phyloP scores from a whole-genome alignment of 2,888 invertebrate genomes.

The Anticlea derivata region DNA sequence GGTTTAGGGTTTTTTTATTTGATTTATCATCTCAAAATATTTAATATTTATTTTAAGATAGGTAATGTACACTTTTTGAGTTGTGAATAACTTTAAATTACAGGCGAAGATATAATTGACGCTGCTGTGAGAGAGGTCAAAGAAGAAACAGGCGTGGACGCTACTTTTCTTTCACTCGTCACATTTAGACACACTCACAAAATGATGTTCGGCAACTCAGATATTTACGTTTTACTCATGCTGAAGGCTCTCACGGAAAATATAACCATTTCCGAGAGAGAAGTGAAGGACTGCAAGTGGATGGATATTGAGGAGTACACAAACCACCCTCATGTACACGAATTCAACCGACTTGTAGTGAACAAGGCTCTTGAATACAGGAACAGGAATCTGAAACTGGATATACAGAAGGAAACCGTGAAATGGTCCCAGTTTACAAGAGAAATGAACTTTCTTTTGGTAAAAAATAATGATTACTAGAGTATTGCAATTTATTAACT shows the following conservation, averaged over 20 bases:
- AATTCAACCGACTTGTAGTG: constrained; percentile 87
- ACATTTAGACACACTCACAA: constrained; percentile 91
- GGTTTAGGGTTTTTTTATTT: too few species aligned
- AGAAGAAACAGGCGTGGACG: constrained; percentile 94
- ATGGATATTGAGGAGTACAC: constrained; percentile 90
- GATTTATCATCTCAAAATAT: too few species aligned
- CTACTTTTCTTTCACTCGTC: constrained; percentile 89
- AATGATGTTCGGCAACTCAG: constrained; percentile 92
- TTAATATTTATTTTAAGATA: too few species aligned
- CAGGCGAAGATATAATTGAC: constrained; percentile 91
- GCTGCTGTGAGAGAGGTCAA: constrained; percentile 93
- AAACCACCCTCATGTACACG: constrained; percentile 88
- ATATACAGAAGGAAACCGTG: constrained; percentile 78
- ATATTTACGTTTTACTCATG: constrained; percentile 91
- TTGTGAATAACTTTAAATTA: constrained; percentile 33
- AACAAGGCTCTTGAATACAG: constrained; percentile 86
- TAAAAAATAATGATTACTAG: constrained; percentile 49
- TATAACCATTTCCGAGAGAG: constrained; percentile 87
- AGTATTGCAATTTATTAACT: not conserved
- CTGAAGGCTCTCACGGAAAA: constrained; percentile 86
- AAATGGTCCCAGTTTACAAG: constrained; percentile 62
- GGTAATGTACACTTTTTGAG: too few species aligned
- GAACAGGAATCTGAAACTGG: constrained; percentile 83
- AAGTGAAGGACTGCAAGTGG: constrained; percentile 91
- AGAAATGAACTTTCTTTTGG: constrained; percentile 61